Percentiles rank a stretch among this genome's conserved stretches.
Evolutionary conservation across 2,113 vertebrate genomes (phyloP).

Genomic region (Dendrocopos noguchii): DNA sequence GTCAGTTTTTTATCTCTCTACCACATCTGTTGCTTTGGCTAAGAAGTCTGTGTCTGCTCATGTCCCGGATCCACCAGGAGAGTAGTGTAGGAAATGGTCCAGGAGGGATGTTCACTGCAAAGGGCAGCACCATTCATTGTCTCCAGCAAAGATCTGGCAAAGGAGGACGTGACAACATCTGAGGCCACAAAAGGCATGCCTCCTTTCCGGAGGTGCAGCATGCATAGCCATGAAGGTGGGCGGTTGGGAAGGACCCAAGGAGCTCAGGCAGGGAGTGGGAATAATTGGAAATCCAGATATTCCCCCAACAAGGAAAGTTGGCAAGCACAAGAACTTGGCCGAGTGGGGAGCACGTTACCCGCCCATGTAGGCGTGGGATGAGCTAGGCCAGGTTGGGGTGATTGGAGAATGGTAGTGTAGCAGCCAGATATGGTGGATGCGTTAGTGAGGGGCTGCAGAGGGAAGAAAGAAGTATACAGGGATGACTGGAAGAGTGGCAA

Average conservation of each 20-base stretch:
- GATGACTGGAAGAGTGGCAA: fast-evolving
- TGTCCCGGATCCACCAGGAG: background rate
- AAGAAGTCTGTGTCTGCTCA: background rate
- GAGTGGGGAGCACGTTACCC: background rate
- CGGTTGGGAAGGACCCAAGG: background rate
- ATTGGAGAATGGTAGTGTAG: fast-evolving
- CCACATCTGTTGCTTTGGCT: background rate
- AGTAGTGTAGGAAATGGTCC: background rate
- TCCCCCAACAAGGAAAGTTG: background rate
- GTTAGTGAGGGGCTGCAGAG: background rate
- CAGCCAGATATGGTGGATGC: background rate
- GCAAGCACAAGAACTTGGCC: background rate
- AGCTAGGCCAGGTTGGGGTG: background rate
- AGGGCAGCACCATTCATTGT: background rate
- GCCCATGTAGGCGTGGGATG: background rate
- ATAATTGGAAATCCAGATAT: constrained; percentile 28
- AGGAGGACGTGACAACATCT: fast-evolving
- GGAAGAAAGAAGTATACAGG: background rate
- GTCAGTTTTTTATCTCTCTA: background rate
- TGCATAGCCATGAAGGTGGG: background rate
- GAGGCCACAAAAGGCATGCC: background rate
- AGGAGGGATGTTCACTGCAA: background rate
- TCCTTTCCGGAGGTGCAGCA: background rate
- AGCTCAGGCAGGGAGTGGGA: background rate
- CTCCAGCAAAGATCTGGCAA: background rate